These are phyloP conservation scores for Phrynocephalus guinanensis DNA, from an alignment of 2,797 vertebrate species.

Conservation along the genomic window DNA sequence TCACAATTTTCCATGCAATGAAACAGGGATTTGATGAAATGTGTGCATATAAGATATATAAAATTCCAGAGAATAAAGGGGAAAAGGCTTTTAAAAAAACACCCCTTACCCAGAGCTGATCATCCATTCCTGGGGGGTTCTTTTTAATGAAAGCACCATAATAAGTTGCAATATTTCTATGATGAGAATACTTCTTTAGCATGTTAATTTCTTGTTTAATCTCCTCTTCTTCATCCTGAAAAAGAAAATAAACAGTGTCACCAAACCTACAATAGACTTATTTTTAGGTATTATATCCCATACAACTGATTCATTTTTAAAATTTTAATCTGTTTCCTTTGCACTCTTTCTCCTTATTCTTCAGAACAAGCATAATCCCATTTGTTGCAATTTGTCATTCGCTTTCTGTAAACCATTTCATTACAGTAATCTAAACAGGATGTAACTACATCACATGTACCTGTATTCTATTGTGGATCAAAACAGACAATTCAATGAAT, in stretches of 20 bases:
- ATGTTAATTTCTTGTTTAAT: conserved; percentile 99
- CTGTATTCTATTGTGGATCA: too few species aligned
- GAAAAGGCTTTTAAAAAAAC: conserved; percentile 18
- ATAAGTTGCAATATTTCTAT: conserved; percentile 97
- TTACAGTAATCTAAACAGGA: too few species aligned
- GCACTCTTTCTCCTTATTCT: too few species aligned
- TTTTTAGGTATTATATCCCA: fast-evolving
- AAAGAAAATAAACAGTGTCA: conserved; percentile 46
- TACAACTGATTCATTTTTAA: neutral
- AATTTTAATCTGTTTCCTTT: too few species aligned
- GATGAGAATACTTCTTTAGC: conserved; percentile 98
- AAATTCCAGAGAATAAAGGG: conserved; percentile 7
- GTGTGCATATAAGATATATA: neutral
- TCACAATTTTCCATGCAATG: neutral
- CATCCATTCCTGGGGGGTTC: conserved; percentile 95
- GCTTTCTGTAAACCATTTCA: too few species aligned
- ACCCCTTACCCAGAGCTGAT: conserved; percentile 91
- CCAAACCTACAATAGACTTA: conserved; percentile 18
- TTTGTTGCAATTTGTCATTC: too few species aligned
- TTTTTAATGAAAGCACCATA: conserved; percentile 99
- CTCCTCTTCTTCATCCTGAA: conserved; percentile 97
- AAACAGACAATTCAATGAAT: too few species aligned
- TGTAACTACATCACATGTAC: too few species aligned
- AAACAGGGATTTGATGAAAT: neutral
- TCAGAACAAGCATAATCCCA: too few species aligned